Evolutionary conservation across 2,113 vertebrate genomes (phyloP).

Genomic region (Colossoma macropomum): DNA sequence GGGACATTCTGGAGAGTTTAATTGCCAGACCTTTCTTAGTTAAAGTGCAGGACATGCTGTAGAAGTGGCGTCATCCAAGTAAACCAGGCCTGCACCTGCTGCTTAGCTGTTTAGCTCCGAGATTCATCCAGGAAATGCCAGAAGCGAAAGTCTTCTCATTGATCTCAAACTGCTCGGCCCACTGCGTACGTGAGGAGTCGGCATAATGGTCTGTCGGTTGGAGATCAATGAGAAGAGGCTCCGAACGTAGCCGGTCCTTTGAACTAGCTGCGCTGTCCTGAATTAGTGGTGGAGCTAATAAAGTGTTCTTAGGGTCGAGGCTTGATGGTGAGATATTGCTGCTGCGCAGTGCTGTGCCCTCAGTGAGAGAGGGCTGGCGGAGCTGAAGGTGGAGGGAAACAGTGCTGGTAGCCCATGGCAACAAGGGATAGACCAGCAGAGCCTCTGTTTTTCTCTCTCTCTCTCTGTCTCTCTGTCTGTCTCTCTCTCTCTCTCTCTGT

Average conservation of each 20-base stretch:
- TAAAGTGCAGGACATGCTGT: no score
- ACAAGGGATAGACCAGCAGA: background rate
- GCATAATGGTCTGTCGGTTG: background rate
- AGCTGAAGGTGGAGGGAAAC: slow-evolving; percentile 1
- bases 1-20: no score
- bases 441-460: background rate
- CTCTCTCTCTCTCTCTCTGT: no score
- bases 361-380: background rate
- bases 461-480: background rate
- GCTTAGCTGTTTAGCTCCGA: background rate
- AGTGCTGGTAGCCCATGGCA: slow-evolving; percentile 11
- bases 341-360: background rate
- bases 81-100: no score
- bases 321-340: background rate
- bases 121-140: background rate
- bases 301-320: background rate
- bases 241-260: background rate
- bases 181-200: background rate
- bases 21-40: no score
- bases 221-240: background rate
- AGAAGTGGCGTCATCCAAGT: no score
- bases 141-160: background rate
- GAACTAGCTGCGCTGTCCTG: background rate
- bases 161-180: background rate
- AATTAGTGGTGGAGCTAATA: background rate